phyloP scores from a whole-genome alignment of 2,113 vertebrate genomes.

The Notechis scutatus region DNA sequence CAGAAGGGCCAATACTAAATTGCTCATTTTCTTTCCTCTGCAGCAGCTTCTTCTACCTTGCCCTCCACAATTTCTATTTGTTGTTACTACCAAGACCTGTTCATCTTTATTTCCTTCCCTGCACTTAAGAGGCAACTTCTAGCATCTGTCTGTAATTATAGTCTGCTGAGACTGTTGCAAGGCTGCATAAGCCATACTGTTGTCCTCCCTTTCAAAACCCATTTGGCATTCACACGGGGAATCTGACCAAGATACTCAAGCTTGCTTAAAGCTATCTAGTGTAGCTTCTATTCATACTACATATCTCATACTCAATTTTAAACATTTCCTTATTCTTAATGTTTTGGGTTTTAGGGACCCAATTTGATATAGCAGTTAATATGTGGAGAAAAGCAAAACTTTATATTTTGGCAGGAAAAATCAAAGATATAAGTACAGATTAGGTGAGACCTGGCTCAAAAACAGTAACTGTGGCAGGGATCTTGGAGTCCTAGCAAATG shows the following conservation, averaged over 20 bases:
- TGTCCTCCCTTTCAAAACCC: neutral
- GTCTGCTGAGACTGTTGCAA: neutral
- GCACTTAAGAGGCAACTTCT: neutral
- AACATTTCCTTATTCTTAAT: neutral
- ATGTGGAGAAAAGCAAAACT: no score
- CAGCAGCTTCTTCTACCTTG: neutral
- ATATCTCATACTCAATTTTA: neutral
- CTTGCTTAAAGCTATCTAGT: neutral
- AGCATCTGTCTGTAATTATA: neutral
- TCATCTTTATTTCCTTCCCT: neutral
- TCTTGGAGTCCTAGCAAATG: no score
- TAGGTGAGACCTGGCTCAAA: no score
- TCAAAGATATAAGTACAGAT: no score
- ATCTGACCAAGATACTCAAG: neutral
- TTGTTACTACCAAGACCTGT: neutral
- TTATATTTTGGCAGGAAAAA: no score
- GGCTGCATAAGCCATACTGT: neutral
- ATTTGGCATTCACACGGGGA: neutral
- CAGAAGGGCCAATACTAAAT: neutral
- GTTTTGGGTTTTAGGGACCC: neutral
- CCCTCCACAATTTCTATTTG: neutral
- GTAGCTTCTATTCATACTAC: neutral
- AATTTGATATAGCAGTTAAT: neutral
- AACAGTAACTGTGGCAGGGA: no score
- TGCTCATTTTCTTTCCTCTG: neutral